Evolutionary conservation across 1,140 invertebrate genomes (phyloP).

Genomic region (Oryzaephilus surinamensis): DNA sequence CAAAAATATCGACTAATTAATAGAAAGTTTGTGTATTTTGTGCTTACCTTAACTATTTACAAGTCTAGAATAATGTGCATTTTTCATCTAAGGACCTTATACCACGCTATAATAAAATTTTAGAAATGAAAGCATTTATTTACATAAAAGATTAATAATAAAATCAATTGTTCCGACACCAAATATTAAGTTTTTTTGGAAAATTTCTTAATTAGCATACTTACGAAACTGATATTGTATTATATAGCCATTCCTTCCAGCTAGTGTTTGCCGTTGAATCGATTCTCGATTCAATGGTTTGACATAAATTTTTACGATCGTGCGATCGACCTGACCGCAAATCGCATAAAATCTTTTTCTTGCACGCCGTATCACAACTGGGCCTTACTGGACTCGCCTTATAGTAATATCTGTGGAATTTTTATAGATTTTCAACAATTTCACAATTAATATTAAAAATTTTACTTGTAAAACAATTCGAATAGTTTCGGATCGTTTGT

Average conservation of each 20-base stretch:
- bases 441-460: constrained; percentile 1
- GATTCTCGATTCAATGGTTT: constrained; percentile 66
- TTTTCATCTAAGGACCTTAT: constrained; percentile 19
- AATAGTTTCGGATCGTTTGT: constrained; percentile 74
- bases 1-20: no score
- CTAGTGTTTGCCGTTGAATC: constrained; percentile 58
- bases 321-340: constrained; percentile 75
- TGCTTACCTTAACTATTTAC: no score
- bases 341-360: constrained; percentile 75
- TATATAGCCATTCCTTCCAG: constrained; percentile 78
- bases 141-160: constrained; percentile 12
- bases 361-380: constrained; percentile 69
- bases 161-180: constrained; percentile 3
- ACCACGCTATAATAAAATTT: constrained; percentile 28
- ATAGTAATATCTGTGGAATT: constrained; percentile 62
- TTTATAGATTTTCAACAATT: not conserved
- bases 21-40: no score
- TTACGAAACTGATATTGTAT: constrained; percentile 75
- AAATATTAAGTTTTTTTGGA: not conserved
- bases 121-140: constrained; percentile 11
- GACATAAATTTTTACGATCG: constrained; percentile 71
- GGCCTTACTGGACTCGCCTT: constrained; percentile 75
- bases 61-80: no score
- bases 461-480: constrained; percentile 79
- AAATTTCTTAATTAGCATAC: constrained; percentile 35